Evolutionary conservation across 2,888 invertebrate species (phyloP), one percentile per base, ranked within the genome.

Genomic region (Oxystoma pomonae): DNA sequence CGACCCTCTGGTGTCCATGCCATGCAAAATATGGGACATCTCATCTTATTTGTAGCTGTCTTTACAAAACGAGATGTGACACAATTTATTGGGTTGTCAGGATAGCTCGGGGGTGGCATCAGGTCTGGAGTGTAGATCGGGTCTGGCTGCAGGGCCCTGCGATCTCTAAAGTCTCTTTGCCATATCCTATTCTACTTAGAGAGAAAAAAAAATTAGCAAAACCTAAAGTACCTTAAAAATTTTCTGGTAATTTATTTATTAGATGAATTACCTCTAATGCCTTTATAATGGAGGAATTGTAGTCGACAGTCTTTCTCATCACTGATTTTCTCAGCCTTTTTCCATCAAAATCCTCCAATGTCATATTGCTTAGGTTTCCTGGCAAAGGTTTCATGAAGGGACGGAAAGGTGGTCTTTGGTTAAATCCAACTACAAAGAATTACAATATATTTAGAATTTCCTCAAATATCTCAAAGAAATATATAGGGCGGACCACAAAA

Each of bases 1-100:
- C 99, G 87, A 16, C 99, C 99, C 82, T 99, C 99, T 0, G 99
- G 99, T 3, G 99, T 99, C 99, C 99, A 99, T 16, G 96, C 95
- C 78, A 99, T 90, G 74, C 96, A 96, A 80, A 99, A 99, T 74
- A 99, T 97, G 0, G 99, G 99, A 83, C 99, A 99, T 71, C 98
- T 87, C 91, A 98, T 96, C 85, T 99, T 99, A 81, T 99, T 99
- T 61, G 98, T 98, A 7, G 99, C 98, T n/a, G 98, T 96, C 81
- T 99, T 92, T 5, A 99, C 98, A 81, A 98, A 98, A 75, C 96
- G 82, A 55, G 92, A 92, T 2, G 96, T 94, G 16, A 96, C 95
- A 70, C 97, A 94, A 83, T 99, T 99, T 71, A 96, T 96, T 1
- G 98, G 95, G 81, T 96, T 96, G 77, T 98, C 94, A 58, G 91